A percentile compares a stretch with the other conserved stretches of the same genome.
These are phyloP conservation scores for Drosophila hydei DNA, from an alignment of 1,140 invertebrate species.

Conservation along the genomic window DNA sequence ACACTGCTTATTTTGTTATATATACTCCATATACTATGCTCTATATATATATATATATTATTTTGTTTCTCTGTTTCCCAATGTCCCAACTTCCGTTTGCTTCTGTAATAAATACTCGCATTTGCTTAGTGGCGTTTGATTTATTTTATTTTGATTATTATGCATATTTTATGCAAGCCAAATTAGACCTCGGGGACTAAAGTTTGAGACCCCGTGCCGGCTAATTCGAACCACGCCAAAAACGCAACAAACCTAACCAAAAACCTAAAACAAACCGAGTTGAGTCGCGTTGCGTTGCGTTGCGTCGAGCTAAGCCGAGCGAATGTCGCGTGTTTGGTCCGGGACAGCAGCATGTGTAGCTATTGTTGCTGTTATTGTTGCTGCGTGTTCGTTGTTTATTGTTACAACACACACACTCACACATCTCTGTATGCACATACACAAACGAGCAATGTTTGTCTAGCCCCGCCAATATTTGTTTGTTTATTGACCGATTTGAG, in stretches of 20 bases:
- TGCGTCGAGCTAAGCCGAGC: slow-evolving; percentile 4
- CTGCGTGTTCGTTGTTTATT: slow-evolving; percentile 69
- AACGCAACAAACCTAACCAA: background rate
- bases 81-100: slow-evolving; percentile 35
- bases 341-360: slow-evolving; percentile 57
- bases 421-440: slow-evolving; percentile 2
- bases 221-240: slow-evolving; percentile 28
- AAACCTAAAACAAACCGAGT: slow-evolving; percentile 1
- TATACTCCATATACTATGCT: slow-evolving; percentile 8
- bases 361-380: slow-evolving; percentile 39
- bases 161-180: slow-evolving; percentile 70
- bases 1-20: slow-evolving; percentile 8
- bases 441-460: slow-evolving; percentile 49
- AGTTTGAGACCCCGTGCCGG: slow-evolving; percentile 24
- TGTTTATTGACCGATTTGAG: slow-evolving; percentile 83
- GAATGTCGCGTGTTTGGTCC: slow-evolving; percentile 40
- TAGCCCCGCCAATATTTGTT: slow-evolving; percentile 78
- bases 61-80: slow-evolving; percentile 9
- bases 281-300: background rate
- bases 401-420: slow-evolving; percentile 55
- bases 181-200: slow-evolving; percentile 53
- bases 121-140: slow-evolving; percentile 67
- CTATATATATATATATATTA: slow-evolving; percentile 9
- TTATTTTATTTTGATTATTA: slow-evolving; percentile 81
- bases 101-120: slow-evolving; percentile 61